phyloP scores from a whole-genome alignment of 2,113 vertebrate species.

The Rattus norvegicus region GRCr8 NC_086027.1:66164001-66164500 shows the following conservation, averaged over 20 bases:
- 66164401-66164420: not conserved
- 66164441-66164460: not conserved
- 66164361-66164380: not conserved
- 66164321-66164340: not conserved
- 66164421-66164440: not conserved
- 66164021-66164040: not conserved
- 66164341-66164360: not conserved
- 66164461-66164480: not conserved
- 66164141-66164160: not conserved
- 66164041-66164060: not conserved
- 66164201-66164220: not conserved
- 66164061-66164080: not conserved
- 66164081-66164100: not conserved
- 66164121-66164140: not conserved
- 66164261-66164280: not conserved
- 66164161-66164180: not conserved
- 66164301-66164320: not conserved
- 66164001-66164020: not conserved
- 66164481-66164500: too few species aligned
- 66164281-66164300: not conserved
- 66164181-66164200: not conserved
- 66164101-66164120: not conserved
- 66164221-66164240: not conserved
- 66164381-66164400: not conserved
- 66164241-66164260: not conserved